phyloP scores from a whole-genome alignment of 1,140 invertebrate genomes.

The Drosophila tani region DNA sequence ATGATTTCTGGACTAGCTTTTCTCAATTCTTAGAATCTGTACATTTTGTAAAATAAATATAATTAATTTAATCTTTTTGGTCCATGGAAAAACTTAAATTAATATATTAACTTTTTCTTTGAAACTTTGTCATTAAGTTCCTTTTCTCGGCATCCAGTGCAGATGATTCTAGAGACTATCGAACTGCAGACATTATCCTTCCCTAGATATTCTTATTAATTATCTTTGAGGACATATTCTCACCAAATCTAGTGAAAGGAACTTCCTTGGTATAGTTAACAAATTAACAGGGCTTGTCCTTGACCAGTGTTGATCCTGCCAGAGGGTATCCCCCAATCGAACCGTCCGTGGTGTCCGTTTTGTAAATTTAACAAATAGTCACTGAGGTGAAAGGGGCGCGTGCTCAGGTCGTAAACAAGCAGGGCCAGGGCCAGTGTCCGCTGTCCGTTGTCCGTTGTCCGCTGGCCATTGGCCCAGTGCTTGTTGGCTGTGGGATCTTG shows the following conservation, averaged over 20 bases:
- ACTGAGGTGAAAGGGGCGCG: slow-evolving; percentile 73
- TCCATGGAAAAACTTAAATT: too few species aligned
- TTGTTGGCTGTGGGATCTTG: slow-evolving; percentile 10
- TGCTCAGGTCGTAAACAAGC: slow-evolving; percentile 72
- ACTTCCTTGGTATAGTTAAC: neutral
- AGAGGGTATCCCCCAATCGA: slow-evolving; percentile 56
- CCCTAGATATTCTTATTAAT: neutral
- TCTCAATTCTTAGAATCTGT: too few species aligned
- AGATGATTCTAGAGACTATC: neutral
- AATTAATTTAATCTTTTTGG: too few species aligned
- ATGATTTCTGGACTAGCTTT: too few species aligned
- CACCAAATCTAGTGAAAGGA: neutral
- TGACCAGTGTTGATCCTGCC: slow-evolving; percentile 4
- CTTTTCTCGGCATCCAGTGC: too few species aligned
- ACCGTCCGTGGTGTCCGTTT: slow-evolving; percentile 54
- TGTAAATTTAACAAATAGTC: slow-evolving; percentile 83
- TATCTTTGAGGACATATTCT: neutral
- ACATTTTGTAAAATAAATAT: too few species aligned
- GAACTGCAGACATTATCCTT: neutral
- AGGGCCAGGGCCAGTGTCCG: slow-evolving; percentile 40
- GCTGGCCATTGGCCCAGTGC: neutral
- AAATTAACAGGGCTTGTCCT: slow-evolving; percentile 21
- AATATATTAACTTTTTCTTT: too few species aligned
- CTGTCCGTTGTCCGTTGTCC: slow-evolving; percentile 28
- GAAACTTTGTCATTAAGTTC: neutral